Evolutionary conservation across 2,888 invertebrate species (phyloP), one percentile per base, ranked within the genome.

Genomic region (Isotomurus palustris): DNA sequence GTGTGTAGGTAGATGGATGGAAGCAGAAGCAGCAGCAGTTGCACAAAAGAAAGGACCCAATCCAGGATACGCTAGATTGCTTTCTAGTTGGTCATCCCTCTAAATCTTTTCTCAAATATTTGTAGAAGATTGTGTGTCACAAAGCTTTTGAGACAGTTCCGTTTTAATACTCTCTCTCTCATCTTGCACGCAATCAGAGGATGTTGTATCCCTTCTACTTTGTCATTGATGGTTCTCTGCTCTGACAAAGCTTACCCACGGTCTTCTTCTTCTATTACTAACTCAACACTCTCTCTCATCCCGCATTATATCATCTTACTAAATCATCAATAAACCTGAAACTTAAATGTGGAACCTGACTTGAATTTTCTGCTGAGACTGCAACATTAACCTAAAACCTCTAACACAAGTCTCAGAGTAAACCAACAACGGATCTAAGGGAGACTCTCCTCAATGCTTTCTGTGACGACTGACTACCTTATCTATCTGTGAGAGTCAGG

Each of bases 61-160:
- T n/a, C n/a, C n/a, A n/a, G n/a, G n/a, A n/a, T n/a, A n/a, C n/a
- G n/a, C n/a, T n/a, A n/a, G n/a, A n/a, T n/a, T n/a, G n/a, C n/a
- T n/a, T n/a, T n/a, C n/a, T 38, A 14, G 21, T 22, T 43, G 43
- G 43, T 43, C 43, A 43, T 59, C 58, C 49, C 53, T 38, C 57
- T 63, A 63, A 67, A 65, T 65, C 67, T 65, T 63, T 56, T 24
- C 36, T 58, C 56, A 62, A 68, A 68, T 68, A 68, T 68, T 68
- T 61, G 57, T 41, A 59, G 52, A 66, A 66, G 64, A 56, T 68
- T 61, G 58, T 57, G 57, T 68, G 66, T 68, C 68, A 68, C 68
- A 60, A 60, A 60, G 60, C 63, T 58, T 43, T 43, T 43, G 43
- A 43, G 43, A 19, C 19, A 43, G 43, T 43, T 43, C 43, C 43